A percentile compares a stretch with the other conserved stretches of the same genome.
These are phyloP conservation scores for Scrobipalpa costella DNA, from an alignment of 2,888 invertebrate species.

Conservation along the genomic window DNA sequence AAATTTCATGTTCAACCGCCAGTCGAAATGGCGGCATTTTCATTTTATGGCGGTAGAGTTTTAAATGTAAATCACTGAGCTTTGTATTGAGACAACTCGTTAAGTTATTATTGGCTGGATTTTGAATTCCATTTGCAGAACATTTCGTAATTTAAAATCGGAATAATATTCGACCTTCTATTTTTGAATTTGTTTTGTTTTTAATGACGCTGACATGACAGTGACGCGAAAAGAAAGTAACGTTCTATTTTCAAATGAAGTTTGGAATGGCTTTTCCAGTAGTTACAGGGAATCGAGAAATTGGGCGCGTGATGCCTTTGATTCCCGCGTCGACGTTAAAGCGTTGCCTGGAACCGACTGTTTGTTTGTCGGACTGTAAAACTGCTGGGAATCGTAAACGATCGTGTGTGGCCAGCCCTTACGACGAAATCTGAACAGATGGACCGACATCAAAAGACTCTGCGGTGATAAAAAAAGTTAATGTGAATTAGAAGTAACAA, in stretches of 20 bases:
- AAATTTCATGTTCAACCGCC: constrained; percentile 73
- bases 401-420: constrained; percentile 80
- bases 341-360: constrained; percentile 73
- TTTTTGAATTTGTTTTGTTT: constrained; percentile 16
- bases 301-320: constrained; percentile 68
- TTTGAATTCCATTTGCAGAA: constrained; percentile 33
- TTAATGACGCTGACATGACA: constrained; percentile 27
- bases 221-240: constrained; percentile 36
- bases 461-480: constrained; percentile 73
- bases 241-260: constrained; percentile 46
- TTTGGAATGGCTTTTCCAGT: constrained; percentile 31
- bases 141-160: constrained; percentile 14
- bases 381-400: constrained; percentile 77
- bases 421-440: constrained; percentile 79
- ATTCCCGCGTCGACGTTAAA: constrained; percentile 62
- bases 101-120: constrained; percentile 43
- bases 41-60: constrained; percentile 66
- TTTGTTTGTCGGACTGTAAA: constrained; percentile 78
- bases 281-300: constrained; percentile 65
- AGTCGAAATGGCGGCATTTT: constrained; percentile 62
- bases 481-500: constrained; percentile 75
- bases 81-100: constrained; percentile 60
- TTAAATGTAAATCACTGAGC: constrained; percentile 71
- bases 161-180: constrained; percentile 4
- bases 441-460: constrained; percentile 74